Evolutionary conservation across 2,113 vertebrate species (phyloP), one percentile per base, ranked within the genome.

Genomic region (Haplotaxodon microlepis): DNA sequence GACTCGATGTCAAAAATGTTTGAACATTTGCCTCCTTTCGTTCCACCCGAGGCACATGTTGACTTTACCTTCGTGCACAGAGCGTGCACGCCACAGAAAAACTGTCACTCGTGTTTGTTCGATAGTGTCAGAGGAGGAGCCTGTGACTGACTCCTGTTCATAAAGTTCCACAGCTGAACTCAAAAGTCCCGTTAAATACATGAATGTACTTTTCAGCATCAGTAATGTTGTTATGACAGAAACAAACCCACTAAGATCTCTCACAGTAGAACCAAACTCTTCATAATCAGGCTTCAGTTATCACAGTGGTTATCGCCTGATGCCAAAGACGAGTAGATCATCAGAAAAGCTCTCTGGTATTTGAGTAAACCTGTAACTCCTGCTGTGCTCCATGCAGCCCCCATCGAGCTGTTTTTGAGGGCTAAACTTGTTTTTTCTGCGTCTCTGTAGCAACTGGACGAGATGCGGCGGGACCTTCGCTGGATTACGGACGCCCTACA

Each of bases 401-500:
- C 71, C 16, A 7, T 50, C 1, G 6, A 76, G 38, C n/a, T 27
- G 9, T 47, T 50, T 19, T 4, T 31, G 5, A 50, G 40, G 4
- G 24, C 4, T 50, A 29, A 42, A 29, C 42, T 78, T 78, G 16
- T 47, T 78, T 29, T 29, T 19, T 12, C n/a, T 31, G 13, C 19
- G 1, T 3, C n/a, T 78, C 24, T 9, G 53, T 56, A 99, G 99
- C 98, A 99, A 96, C 97, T 97, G 88, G 99, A 99, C 90, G 98
- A 99, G 94, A 97, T 98, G 88, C 98, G 98, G 94, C 97, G 97
- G 3, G 98, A 98, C 91, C 96, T 98, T 79, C 97, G 99, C 8
- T 99, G 99, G 99, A 97, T 99, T 81, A 98, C 97, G 8, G 98
- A 99, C 85, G 98, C 97, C 1, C 96, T 99, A 61, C 98, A 99